Evolutionary conservation across 2,113 vertebrate species (phyloP).

Genomic region (Rhynchopsitta pachyrhyncha): DNA sequence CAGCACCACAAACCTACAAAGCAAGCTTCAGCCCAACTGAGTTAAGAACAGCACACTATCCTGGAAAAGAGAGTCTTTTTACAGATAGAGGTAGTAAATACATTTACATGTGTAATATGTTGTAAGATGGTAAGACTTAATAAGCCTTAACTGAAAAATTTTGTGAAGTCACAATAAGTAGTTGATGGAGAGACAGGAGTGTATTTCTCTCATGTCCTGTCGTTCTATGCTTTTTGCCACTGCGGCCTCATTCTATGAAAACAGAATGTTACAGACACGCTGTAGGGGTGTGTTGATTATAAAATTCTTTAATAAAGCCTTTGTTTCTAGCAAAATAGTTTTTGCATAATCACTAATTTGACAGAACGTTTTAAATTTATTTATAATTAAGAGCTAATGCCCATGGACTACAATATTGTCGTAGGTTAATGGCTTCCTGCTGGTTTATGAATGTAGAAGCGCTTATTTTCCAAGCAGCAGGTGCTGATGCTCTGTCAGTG

Average conservation of each 20-base stretch:
- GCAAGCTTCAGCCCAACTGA: background rate
- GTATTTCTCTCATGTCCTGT: background rate
- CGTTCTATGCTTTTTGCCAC: background rate
- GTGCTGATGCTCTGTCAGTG: background rate
- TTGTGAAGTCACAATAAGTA: background rate
- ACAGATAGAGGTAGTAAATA: background rate
- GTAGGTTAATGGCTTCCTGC: constrained; percentile 4
- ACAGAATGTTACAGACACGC: background rate
- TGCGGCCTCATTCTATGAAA: background rate
- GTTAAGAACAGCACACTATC: background rate
- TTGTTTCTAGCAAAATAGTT: constrained; percentile 15
- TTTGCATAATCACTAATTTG: background rate
- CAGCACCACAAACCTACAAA: background rate
- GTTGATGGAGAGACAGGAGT: background rate
- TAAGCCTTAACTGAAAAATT: background rate
- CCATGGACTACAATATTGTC: background rate
- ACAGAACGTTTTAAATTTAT: background rate
- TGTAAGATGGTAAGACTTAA: background rate
- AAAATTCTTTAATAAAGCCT: background rate
- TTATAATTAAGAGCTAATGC: constrained; percentile 5
- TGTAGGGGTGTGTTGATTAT: background rate
- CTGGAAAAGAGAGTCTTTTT: background rate
- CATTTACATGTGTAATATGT: background rate
- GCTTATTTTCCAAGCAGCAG: constrained; percentile 17
- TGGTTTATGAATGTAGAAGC: background rate